Base-by-base conservation (phyloP, 2,113 vertebrate genomes). In the Cyanistes caeruleus region DNA sequence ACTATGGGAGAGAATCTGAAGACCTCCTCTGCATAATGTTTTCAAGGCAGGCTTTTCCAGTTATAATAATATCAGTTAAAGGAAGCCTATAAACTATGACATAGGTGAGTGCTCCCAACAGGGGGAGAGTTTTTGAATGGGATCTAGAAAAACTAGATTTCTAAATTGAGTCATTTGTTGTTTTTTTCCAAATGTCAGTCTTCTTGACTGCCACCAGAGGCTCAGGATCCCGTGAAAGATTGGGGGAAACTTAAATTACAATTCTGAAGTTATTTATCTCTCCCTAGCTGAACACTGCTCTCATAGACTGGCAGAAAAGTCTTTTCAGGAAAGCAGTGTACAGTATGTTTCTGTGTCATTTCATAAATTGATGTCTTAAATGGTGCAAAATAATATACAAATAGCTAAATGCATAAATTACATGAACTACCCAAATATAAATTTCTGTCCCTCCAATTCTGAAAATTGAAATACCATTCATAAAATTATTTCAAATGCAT, bases 61-160 rank as follows among this genome's bases (percentile, higher is more conserved):
- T 31, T 82, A 30, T 13, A 23, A 41, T 7, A 43, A 5, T 22
- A 73, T 33, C 35, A 69, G 53, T 58, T 41, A 79, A 82, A 88
- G 59, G 52, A 41, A 55, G 20, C 84, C 96, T 96, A 80, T 83
- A 90, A 96, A 87, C 76, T 70, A 73, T 5, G 21, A 95, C 41
- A 80, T 23, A 94, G 44, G 46, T 72, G 90, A 90, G 51, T 77
- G 79, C 18, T 41, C 73, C 59, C 68, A 94, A 43, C 2, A 35
- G 33, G 65, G 89, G 73, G 46, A 93, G 69, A 89, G 56, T 70
- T 96, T 97, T 94, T 84, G 68, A 95, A 80, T 55, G 58, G 53
- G 81, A 94, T 65, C 49, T 91, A 91, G 92, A 92, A 95, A 96
- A 96, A 84, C 14, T 62, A 88, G 81, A 92, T 96, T 96, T 93